Conservation (phyloP, 2,797 vertebrate species). For the Epinephelus malabaricus region DNA sequence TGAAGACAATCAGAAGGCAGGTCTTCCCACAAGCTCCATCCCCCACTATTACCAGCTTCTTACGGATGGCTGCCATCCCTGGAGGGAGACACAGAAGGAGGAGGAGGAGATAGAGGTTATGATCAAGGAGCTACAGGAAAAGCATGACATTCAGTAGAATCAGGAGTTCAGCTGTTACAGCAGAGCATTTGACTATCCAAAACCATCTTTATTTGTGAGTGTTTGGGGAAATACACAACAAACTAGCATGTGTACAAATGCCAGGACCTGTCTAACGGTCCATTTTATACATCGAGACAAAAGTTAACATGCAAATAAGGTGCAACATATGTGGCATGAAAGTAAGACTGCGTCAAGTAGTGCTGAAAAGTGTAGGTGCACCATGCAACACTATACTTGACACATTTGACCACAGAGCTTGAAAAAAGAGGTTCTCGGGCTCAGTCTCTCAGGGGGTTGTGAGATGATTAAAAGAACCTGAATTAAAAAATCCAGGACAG, state of each 20-base stretch:
- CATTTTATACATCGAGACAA: neutral
- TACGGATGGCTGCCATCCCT: slow-evolving; percentile 99
- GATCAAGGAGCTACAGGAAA: slow-evolving; percentile 4
- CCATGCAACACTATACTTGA: slow-evolving; percentile 12
- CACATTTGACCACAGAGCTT: slow-evolving; percentile 27
- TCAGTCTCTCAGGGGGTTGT: neutral
- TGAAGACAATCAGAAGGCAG: slow-evolving; percentile 98
- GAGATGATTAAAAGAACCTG: neutral
- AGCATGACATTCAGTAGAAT: neutral
- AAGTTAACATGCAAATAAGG: neutral
- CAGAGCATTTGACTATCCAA: no score
- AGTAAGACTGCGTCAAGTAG: neutral
- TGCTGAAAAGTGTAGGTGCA: slow-evolving; percentile 23
- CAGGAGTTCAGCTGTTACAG: neutral
- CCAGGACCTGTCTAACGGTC: neutral
- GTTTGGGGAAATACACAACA: neutral
- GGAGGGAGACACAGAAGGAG: slow-evolving; percentile 25
- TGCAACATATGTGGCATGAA: neutral
- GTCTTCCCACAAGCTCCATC: slow-evolving; percentile 99
- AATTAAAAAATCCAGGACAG: neutral
- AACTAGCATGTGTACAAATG: neutral
- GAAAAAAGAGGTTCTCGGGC: neutral
- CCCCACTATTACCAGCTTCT: slow-evolving; percentile 99
- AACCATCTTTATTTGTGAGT: neutral
- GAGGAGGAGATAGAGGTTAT: neutral